Evolutionary conservation across 2,888 invertebrate genomes (phyloP), one percentile per base, ranked within the genome.

Genomic region (Drosophila parthenogenetica): DNA sequence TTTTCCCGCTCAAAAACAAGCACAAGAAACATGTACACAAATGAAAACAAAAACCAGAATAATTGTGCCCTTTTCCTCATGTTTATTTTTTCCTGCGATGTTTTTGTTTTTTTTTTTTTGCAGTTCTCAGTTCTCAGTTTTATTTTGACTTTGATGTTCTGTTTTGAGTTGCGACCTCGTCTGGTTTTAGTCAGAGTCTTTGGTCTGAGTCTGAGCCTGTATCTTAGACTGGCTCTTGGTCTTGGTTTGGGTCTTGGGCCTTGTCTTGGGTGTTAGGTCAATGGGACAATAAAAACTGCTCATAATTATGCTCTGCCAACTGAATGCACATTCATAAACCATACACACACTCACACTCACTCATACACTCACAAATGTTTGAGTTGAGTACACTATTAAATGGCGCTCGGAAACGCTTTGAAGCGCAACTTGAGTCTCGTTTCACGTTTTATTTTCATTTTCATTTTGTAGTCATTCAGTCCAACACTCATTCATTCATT

Each of bases 201-300:
- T 42, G 37, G 32, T 54, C 40, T 45, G 10, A 37, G 25, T n/a
- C 35, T 40, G 32, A 37, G 43, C 43, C 35, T 61, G 37, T 37
- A 49, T 35, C 22, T 37, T 62, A 49, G 53, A 37, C 40, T 35
- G 13, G 53, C 29, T 46, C 45, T 46, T 42, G 45, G 39, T 54
- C 17, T 45, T 8, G 43, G 25, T 10, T 37, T 46, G n/a, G 49
- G 43, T 48, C 45, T 61, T 67, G 59, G 59, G 66, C 65, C 48
- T 66, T 69, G 59, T 62, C 61, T 77, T 86, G 77, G 79, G 73
- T 77, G 84, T 84, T 87, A 53, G 85, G 85, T 84, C 87, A 85
- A 87, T 85, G 84, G 81, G 81, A 87, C 87, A 85, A 81, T 86
- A 83, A 77, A 85, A 85, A 71, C 35, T 66, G 68, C 55, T 57